phyloP scores from a whole-genome alignment of 1,140 invertebrate genomes.

The Himalopsyche phryganea region DNA sequence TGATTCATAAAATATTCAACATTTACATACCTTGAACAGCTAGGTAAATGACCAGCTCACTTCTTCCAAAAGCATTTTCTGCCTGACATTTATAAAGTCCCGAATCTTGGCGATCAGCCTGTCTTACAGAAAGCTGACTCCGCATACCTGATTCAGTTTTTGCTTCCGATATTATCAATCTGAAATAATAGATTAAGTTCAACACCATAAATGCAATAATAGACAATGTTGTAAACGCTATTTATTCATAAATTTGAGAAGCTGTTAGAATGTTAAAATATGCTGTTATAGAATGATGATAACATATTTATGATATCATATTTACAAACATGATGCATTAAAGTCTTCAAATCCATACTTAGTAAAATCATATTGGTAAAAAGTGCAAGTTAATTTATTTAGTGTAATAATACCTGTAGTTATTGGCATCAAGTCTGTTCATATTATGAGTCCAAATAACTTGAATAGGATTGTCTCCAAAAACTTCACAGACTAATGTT shows the following conservation, averaged over 20 bases:
- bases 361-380: not conserved
- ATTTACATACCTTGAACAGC: constrained; percentile 77
- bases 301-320: too few species aligned
- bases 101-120: constrained; percentile 72
- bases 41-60: constrained; percentile 77
- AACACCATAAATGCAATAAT: too few species aligned
- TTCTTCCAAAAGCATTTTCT: constrained; percentile 78
- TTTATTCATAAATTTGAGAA: too few species aligned
- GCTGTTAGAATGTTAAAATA: too few species aligned
- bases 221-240: too few species aligned
- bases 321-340: too few species aligned
- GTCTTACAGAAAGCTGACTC: constrained; percentile 64
- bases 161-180: constrained; percentile 58
- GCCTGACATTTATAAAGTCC: constrained; percentile 82
- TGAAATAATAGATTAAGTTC: constrained; percentile 21
- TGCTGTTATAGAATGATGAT: too few species aligned
- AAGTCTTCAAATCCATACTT: not conserved
- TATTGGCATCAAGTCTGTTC: constrained; percentile 58
- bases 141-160: constrained; percentile 66
- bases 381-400: too few species aligned
- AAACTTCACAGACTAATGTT: constrained; percentile 73
- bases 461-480: constrained; percentile 80
- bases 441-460: constrained; percentile 73
- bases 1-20: not conserved
- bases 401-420: too few species aligned